Percentiles rank a stretch among this genome's conserved stretches.
These are phyloP conservation scores for Desmophyllum pertusum DNA, from an alignment of 92 coral and sea anemone species.

Conservation along the genomic window DNA sequence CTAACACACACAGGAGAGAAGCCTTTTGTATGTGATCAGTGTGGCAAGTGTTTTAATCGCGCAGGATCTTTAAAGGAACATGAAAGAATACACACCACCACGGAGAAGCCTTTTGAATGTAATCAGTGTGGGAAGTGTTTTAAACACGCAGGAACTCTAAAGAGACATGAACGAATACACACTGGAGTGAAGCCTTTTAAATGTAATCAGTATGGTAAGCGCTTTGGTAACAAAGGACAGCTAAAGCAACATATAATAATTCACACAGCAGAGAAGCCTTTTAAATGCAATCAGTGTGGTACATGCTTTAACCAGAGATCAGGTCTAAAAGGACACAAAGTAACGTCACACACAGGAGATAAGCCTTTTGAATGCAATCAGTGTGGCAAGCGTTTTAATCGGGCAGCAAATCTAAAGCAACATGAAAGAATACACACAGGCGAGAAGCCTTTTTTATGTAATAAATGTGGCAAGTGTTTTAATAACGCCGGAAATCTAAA, in stretches of 20 bases:
- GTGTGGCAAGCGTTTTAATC: neutral
- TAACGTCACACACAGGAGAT: too few relatives aligned
- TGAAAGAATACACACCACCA: too few relatives aligned
- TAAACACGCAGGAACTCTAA: too few relatives aligned
- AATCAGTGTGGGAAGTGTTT: neutral
- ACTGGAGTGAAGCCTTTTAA: too few relatives aligned
- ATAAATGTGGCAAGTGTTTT: neutral
- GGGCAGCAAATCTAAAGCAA: neutral
- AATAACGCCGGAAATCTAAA: too few relatives aligned
- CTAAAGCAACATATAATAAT: neutral
- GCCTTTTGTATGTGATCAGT: neutral
- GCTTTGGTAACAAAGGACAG: neutral
- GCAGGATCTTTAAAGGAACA: neutral
- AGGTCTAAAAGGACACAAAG: too few relatives aligned
- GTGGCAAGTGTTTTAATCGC: neutral
- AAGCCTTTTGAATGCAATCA: neutral
- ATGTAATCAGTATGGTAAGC: too few relatives aligned
- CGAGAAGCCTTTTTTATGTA: neutral
- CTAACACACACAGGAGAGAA: neutral
- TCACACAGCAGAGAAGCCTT: neutral
- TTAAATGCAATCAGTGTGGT: too few relatives aligned
- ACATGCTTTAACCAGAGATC: too few relatives aligned
- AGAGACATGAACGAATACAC: too few relatives aligned
- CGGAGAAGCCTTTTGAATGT: neutral
- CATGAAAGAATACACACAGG: neutral